Conservation (phyloP, 2,888 invertebrate genomes). For the Caenorhabditis doughertyi region DNA sequence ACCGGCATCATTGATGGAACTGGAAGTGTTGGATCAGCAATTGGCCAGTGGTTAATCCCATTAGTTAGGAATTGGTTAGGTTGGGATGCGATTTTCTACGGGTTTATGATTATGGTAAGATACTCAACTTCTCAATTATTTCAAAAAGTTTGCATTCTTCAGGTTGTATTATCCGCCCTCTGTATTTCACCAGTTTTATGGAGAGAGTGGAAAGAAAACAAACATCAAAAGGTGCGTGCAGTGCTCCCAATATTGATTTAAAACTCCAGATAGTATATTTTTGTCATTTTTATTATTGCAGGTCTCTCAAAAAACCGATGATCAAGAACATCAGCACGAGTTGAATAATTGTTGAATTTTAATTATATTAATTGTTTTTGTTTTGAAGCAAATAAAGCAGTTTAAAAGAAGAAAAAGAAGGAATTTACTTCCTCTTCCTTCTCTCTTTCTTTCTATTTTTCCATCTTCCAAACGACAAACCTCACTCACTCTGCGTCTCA, state of each 20-base stretch:
- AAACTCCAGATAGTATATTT: too few relatives aligned
- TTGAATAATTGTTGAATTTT: constrained; percentile 1
- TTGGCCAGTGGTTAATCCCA: constrained; percentile 84
- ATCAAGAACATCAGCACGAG: neutral
- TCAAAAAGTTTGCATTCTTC: neutral
- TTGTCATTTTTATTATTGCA: constrained; percentile 15
- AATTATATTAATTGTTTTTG: neutral
- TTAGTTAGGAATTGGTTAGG: constrained; percentile 61
- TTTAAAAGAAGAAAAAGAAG: too few relatives aligned
- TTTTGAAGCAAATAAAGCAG: neutral
- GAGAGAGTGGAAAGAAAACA: constrained; percentile 47
- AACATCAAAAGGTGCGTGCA: constrained; percentile 33
- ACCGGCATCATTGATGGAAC: constrained; percentile 83
- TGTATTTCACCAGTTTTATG: constrained; percentile 51
- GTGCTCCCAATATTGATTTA: constrained; percentile 1
- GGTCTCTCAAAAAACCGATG: constrained; percentile 29
- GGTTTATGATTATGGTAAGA: constrained; percentile 74
- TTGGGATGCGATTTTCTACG: constrained; percentile 72
- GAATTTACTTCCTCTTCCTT: constrained; percentile 8
- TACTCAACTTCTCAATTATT: neutral
- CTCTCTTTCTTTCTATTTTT: neutral
- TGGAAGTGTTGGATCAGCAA: constrained; percentile 84
- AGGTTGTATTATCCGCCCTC: constrained; percentile 42
- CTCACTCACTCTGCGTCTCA: constrained; percentile 16
- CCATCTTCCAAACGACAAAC: constrained; percentile 26